Percentiles rank a stretch among this genome's conserved stretches.
Evolutionary conservation across 2,888 invertebrate genomes (phyloP).

Genomic region (Apodemia duryi): DNA sequence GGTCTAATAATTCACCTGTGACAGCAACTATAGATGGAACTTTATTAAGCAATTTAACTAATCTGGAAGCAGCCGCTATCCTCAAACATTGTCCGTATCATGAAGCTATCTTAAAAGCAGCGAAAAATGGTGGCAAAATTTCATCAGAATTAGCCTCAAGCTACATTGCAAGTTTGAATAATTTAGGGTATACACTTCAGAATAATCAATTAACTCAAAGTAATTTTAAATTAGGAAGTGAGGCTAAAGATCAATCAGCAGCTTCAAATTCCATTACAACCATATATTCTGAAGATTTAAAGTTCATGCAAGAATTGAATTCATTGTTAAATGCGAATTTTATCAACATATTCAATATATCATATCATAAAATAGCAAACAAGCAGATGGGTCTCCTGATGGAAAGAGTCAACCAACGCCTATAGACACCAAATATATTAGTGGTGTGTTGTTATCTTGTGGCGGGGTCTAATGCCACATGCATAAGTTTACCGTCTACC

Average conservation of each 20-base stretch:
- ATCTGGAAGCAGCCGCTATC: conserved; percentile 66
- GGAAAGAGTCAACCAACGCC: too few species aligned
- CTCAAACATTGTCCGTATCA: conserved; percentile 74
- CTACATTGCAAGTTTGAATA: conserved; percentile 74
- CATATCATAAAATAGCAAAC: too few species aligned
- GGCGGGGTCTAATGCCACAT: too few species aligned
- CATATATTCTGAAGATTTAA: conserved; percentile 45
- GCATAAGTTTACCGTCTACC: too few species aligned
- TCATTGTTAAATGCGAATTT: too few species aligned
- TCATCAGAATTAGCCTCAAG: conserved; percentile 72
- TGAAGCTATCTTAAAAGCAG: conserved; percentile 70
- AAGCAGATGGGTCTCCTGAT: too few species aligned
- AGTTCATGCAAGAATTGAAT: too few species aligned
- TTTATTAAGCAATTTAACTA: conserved; percentile 57
- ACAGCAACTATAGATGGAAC: conserved; percentile 65
- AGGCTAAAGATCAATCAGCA: conserved; percentile 49
- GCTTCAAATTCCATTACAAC: conserved; percentile 57
- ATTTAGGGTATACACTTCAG: conserved; percentile 70
- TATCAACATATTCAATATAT: too few species aligned
- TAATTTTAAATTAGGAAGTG: not conserved
- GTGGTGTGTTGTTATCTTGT: too few species aligned
- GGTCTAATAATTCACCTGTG: conserved; percentile 55
- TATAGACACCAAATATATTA: too few species aligned
- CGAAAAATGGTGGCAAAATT: conserved; percentile 58
- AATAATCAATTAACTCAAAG: conserved; percentile 48